Conservation (phyloP, 2,888 invertebrate species). For the Mythimna impura region DNA sequence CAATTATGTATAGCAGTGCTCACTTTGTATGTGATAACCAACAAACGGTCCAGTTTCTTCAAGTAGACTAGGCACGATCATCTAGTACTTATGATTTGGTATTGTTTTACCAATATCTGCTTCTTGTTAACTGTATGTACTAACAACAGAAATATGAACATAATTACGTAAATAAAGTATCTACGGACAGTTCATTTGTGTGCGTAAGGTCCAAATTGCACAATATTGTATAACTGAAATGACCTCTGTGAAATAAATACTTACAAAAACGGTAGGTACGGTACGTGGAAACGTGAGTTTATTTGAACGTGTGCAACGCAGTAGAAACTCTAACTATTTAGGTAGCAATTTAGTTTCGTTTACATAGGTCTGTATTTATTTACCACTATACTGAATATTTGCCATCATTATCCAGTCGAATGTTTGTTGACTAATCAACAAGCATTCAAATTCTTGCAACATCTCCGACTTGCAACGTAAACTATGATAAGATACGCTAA, state of each 20-base stretch:
- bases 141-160: neutral
- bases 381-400: neutral
- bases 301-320: neutral
- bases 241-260: neutral
- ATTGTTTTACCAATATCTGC: too few species aligned
- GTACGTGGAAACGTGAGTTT: neutral
- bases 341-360: neutral
- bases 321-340: too few species aligned
- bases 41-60: too few species aligned
- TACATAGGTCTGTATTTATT: neutral
- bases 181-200: neutral
- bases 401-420: neutral
- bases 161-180: neutral
- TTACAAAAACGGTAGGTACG: neutral
- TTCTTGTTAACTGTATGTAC: too few species aligned
- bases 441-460: conserved; percentile 41
- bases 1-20: too few species aligned
- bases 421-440: conserved; percentile 5
- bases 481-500: conserved; percentile 51
- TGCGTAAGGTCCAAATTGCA: neutral
- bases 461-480: conserved; percentile 34
- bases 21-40: too few species aligned
- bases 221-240: neutral
- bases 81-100: too few species aligned
- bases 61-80: too few species aligned